Base-by-base conservation (phyloP, 2,113 vertebrate species). In the Colossoma macropomum region DNA sequence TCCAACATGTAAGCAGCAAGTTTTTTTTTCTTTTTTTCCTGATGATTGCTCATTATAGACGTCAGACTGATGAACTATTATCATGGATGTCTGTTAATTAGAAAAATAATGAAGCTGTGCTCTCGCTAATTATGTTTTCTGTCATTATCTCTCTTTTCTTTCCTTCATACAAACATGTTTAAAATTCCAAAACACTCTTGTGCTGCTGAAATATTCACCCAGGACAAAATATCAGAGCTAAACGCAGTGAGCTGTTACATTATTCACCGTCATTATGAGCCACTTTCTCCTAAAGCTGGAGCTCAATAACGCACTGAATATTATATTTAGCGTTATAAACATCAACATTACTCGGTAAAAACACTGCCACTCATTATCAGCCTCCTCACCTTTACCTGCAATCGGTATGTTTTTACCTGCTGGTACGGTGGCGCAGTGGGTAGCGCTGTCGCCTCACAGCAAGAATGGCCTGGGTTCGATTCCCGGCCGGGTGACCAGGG, bases 61-160 rank as follows among this genome's bases (percentile, higher is more conserved):
- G 56, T 88, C 83, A 81, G 77, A 91, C 92, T 90, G 90, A 91
- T 91, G 82, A 82, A 88, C 65, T 88, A 63, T 88, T 88, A 90
- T 90, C 82, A 87, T 54, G 75, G 87, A 86, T 84, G 80, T 84
- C 79, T 81, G 74, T 90, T 87, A 88, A 90, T 92, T 90, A 88
- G 75, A 86, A 74, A 86, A 86, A 69, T 87, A 86, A 89, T 89
- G 84, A 87, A 52, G 15, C 77, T 56, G 83, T 48, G 65, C 34
- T 74, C 74, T 27, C 84, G 59, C 63, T 88, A 89, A 90, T 86
- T 74, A 87, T 82, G 75, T 83, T 80, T 28, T 77, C 63, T 84
- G 75, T 80, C 52, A n/a, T 70, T 76, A 74, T 73, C 50, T 84
- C 66, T 38, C 68, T 56, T 74, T 84, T 78, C 45, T 4, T 45